Conservation (phyloP, 2,797 vertebrate genomes). For the Rhyacichthys aspro region DNA sequence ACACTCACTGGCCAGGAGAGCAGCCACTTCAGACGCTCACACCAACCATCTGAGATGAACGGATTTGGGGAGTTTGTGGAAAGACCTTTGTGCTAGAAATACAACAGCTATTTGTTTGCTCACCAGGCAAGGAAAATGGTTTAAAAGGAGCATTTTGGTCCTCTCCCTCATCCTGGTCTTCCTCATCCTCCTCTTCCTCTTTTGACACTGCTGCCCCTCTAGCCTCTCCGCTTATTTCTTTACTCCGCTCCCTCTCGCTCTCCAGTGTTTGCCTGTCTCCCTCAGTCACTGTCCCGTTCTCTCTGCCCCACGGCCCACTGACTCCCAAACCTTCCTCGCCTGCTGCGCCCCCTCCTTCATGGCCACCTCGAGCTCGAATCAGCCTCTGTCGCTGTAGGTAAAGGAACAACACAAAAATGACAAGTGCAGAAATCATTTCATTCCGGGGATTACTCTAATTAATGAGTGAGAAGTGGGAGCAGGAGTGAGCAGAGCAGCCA, state of each 20-base stretch:
- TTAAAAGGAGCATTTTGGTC: slow-evolving; percentile 62
- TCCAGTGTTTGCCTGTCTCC: slow-evolving; percentile 63
- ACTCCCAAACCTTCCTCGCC: slow-evolving; percentile 55
- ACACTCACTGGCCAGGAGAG: slow-evolving; percentile 80
- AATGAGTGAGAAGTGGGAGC: slow-evolving; percentile 12
- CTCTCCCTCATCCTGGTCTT: slow-evolving; percentile 64
- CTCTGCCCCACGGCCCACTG: slow-evolving; percentile 60
- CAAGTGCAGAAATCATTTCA: slow-evolving; percentile 14
- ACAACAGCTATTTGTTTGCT: slow-evolving; percentile 18
- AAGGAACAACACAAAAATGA: slow-evolving; percentile 4
- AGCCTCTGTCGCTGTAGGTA: slow-evolving; percentile 79
- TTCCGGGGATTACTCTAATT: slow-evolving; percentile 9
- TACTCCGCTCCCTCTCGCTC: slow-evolving; percentile 49
- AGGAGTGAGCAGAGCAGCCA: slow-evolving; percentile 30
- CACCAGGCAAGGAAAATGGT: slow-evolving; percentile 78
- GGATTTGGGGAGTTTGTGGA: neutral
- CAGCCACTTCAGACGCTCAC: slow-evolving; percentile 74
- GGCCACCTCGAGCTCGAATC: slow-evolving; percentile 66
- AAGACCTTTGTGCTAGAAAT: neutral
- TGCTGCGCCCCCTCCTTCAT: slow-evolving; percentile 60
- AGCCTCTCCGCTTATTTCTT: slow-evolving; percentile 31
- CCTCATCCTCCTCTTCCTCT: slow-evolving; percentile 76
- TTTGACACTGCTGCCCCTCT: slow-evolving; percentile 52
- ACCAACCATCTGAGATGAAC: slow-evolving; percentile 64
- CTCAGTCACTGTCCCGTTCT: slow-evolving; percentile 70